Evolutionary conservation across 2,113 vertebrate species (phyloP), one percentile per base, ranked within the genome.

Genomic region (Bostrychus sinensis): DNA sequence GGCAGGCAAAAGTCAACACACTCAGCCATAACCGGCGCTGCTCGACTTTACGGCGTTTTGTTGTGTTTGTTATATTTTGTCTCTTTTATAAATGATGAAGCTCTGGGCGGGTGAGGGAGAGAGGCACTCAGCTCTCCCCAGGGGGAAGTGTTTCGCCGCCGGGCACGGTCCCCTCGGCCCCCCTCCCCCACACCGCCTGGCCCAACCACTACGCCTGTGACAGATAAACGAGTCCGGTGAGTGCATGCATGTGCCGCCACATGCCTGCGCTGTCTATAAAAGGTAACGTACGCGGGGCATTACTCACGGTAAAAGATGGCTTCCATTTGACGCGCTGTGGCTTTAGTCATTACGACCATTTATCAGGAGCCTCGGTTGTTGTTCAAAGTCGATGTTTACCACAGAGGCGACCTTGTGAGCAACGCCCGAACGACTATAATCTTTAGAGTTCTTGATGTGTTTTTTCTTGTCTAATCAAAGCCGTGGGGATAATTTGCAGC

Each of bases 11-110:
- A 7, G 8, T 32, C 30, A 5, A 32, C 30, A 5, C 5, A n/a
- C 10, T n/a, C 16, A 7, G 13, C 23, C 46, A 30, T 32, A 66
- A 72, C 58, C 32, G n/a, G 50, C 20, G 66, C 77, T 54, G 68
- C 75, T 23, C 62, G 70, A 45, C 64, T 75, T 79, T 60, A 62
- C 59, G 13, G 39, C 66, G 77, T 78, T 89, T 88, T 88, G 84
- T 84, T 84, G 65, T 81, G 81, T 89, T 88, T 87, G 86, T 84
- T 89, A 84, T 86, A 88, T 84, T 88, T 87, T 86, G 84, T 86
- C 77, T 85, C 81, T 1, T 89, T 63, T 65, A 89, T 89, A 86
- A 89, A 82, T 84, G 78, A 89, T 89, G 84, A 89, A 67, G 77
- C 75, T 80, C 55, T 70, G 80, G 74, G 81, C 78, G 6, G 32